phyloP scores from a whole-genome alignment of 1,140 invertebrate species.

The Nymphalis io region DNA sequence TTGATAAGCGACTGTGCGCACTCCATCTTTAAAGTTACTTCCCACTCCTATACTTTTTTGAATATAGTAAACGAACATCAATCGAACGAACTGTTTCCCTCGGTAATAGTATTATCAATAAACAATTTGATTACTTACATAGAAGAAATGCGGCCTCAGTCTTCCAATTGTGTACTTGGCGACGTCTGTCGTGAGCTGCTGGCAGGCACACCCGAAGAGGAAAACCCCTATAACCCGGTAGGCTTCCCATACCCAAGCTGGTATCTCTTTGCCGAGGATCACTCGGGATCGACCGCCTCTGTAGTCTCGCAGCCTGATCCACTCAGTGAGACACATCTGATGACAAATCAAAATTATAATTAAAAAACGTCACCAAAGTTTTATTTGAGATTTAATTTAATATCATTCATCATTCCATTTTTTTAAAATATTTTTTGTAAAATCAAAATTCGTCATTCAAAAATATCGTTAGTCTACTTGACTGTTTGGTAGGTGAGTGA shows the following conservation, averaged over 20 bases:
- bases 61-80: too few species aligned
- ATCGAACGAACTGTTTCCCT: too few species aligned
- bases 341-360: constrained; percentile 22
- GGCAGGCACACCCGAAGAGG: constrained; percentile 91
- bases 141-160: constrained; percentile 95
- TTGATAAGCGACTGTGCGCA: too few species aligned
- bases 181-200: constrained; percentile 92
- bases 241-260: constrained; percentile 86
- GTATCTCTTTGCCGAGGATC: constrained; percentile 83
- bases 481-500: too few species aligned
- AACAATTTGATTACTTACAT: constrained; percentile 81
- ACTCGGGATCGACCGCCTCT: constrained; percentile 68
- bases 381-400: too few species aligned
- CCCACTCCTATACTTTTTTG: too few species aligned
- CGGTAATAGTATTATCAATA: too few species aligned
- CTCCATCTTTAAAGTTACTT: too few species aligned
- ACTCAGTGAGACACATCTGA: constrained; percentile 85
- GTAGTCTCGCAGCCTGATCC: constrained; percentile 77
- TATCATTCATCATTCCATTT: too few species aligned
- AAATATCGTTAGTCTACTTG: too few species aligned
- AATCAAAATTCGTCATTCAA: too few species aligned
- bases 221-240: constrained; percentile 90
- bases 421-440: too few species aligned
- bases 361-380: background rate
- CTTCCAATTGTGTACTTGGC: constrained; percentile 96